A percentile compares a stretch with the other conserved stretches of the same genome.
Evolutionary conservation across 2,888 invertebrate genomes (phyloP).

Genomic region (Mesoligia furuncula): DNA sequence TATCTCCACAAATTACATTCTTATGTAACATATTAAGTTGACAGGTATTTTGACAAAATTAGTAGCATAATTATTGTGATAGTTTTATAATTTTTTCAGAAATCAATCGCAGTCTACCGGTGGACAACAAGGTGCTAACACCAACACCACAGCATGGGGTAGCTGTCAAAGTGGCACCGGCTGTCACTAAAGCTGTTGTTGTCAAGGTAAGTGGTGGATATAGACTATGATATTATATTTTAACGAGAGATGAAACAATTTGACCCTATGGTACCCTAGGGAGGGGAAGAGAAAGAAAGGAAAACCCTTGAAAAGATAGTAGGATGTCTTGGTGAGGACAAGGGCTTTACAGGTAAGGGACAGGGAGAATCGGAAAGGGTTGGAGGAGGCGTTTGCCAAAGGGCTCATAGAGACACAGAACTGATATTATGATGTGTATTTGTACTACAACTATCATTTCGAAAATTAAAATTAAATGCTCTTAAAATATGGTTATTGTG

Average conservation of each 20-base stretch:
- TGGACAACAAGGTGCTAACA: constrained; percentile 57
- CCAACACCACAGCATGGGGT: constrained; percentile 46
- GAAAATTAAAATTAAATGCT: not conserved
- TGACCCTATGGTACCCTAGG: not conserved
- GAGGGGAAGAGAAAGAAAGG: not conserved
- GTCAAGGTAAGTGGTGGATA: constrained; percentile 68
- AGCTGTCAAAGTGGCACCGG: constrained; percentile 54
- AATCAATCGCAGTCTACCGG: constrained; percentile 41
- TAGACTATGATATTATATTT: not conserved
- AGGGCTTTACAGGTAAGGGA: no score
- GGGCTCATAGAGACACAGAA: not conserved
- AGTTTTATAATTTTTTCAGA: constrained; percentile 40
- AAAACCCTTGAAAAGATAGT: not conserved
- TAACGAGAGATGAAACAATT: no score
- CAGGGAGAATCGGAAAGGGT: not conserved
- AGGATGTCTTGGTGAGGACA: not conserved
- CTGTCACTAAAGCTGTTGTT: constrained; percentile 49
- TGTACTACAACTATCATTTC: not conserved
- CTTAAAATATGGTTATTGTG: not conserved
- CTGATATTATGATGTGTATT: not conserved
- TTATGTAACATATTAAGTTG: no score
- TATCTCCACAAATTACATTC: no score
- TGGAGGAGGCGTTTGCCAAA: not conserved
- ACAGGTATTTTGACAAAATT: no score
- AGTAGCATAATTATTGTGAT: not conserved